These are phyloP conservation scores for Phrynocephalus guinanensis DNA, from an alignment of 2,797 vertebrate genomes.

Conservation along the genomic window DNA sequence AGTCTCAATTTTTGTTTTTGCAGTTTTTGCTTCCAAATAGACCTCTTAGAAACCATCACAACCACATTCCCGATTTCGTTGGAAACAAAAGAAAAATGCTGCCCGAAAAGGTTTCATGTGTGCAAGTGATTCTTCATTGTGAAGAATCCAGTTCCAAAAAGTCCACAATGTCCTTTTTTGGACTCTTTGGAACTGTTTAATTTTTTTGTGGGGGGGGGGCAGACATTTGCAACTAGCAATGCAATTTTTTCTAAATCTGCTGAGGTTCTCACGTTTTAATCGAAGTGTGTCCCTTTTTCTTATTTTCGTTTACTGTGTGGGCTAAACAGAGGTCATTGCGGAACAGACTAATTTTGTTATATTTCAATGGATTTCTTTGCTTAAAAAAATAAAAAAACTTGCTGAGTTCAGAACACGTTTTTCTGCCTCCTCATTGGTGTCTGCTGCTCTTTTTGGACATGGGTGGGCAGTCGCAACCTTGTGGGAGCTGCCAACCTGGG, in stretches of 20 bases:
- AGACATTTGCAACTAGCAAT: constrained; percentile 86
- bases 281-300: constrained; percentile 68
- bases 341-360: constrained; percentile 83
- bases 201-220: constrained; percentile 51
- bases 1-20: constrained; percentile 26
- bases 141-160: constrained; percentile 49
- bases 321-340: constrained; percentile 73
- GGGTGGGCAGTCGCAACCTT: background rate
- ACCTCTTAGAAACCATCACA: constrained; percentile 57
- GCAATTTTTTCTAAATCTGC: constrained; percentile 85
- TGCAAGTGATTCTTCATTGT: constrained; percentile 65
- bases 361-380: constrained; percentile 83
- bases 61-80: constrained; percentile 62
- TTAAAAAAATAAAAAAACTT: constrained; percentile 78
- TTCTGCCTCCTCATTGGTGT: constrained; percentile 15
- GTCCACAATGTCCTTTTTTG: constrained; percentile 33
- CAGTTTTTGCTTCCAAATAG: constrained; percentile 57
- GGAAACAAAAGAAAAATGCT: constrained; percentile 67
- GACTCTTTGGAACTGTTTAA: constrained; percentile 66
- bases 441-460: background rate
- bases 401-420: constrained; percentile 48
- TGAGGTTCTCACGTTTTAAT: constrained; percentile 73
- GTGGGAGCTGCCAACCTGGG: background rate
- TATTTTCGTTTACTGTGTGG: constrained; percentile 70
- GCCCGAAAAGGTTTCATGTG: constrained; percentile 72